Conservation (phyloP, 1,140 invertebrate genomes). For the Drosophila lacteicornis region DNA sequence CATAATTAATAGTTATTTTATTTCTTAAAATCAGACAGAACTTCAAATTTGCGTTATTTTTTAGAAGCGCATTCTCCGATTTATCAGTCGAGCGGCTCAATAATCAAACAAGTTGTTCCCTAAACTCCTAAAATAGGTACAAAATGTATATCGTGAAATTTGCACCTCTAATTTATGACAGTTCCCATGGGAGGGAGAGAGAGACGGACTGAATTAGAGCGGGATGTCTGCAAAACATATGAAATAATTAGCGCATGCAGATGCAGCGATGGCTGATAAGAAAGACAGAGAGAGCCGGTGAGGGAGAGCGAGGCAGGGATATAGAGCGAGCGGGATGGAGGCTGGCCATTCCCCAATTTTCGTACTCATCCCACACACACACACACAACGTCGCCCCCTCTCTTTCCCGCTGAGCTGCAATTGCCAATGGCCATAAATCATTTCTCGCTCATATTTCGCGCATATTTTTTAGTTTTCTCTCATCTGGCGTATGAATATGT, state of each 20-base stretch:
- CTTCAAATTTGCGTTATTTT: neutral
- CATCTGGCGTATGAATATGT: constrained; percentile 53
- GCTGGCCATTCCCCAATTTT: constrained; percentile 37
- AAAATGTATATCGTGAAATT: constrained; percentile 48
- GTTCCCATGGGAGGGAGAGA: constrained; percentile 5
- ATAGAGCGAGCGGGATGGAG: constrained; percentile 9
- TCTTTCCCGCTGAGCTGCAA: constrained; percentile 33
- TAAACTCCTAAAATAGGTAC: constrained; percentile 48
- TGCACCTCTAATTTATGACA: constrained; percentile 42
- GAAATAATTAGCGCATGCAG: constrained; percentile 80
- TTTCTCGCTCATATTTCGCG: constrained; percentile 74
- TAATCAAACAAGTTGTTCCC: constrained; percentile 80
- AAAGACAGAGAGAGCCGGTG: constrained; percentile 14
- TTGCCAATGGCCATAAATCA: constrained; percentile 75
- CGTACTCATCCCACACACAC: constrained; percentile 17
- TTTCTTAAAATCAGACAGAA: too few relatives aligned
- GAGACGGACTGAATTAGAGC: constrained; percentile 6
- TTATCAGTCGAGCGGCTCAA: constrained; percentile 54
- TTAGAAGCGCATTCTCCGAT: constrained; percentile 9
- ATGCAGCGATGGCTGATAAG: constrained; percentile 66
- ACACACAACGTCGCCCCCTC: constrained; percentile 3
- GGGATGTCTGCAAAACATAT: constrained; percentile 54
- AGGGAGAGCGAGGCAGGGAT: neutral
- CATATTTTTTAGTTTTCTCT: constrained; percentile 77
- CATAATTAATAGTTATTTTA: too few relatives aligned